Base-by-base conservation (phyloP, 92 coral and sea anemone species). In the Umimayanthus kanabou region DNA sequence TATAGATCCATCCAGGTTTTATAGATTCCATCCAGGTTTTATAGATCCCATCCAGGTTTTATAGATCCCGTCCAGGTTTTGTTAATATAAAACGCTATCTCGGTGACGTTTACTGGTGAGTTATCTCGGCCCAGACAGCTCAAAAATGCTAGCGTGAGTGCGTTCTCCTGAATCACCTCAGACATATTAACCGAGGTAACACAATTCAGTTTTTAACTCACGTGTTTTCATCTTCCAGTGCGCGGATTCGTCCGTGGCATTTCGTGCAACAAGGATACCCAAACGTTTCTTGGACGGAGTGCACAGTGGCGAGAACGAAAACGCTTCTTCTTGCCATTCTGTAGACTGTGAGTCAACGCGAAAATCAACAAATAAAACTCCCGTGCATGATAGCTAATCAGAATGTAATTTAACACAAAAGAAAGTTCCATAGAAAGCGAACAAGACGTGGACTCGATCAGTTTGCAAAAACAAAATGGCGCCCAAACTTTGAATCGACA, bases 211-310 rank as follows among this genome's bases (percentile, higher is more conserved):
- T 2, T 39, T 5, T 49, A 71, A 92, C 98, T 93, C 77, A 94
- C 98, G 57, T 76, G 30, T 87, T 80, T 84, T 91, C 94, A 29
- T 92, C 91, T 33, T 92, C 90, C 86, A 88, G 81, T 28, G 84
- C 89, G 69, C 95, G 92, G 73, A 96, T 86, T 89, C 94, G 91
- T 71, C 89, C 87, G 77, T 86, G 91, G 77, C 99, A 96, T 25
- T 70, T 90, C 37, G 92, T 82, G 81, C 99, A 96, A 79, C 96
- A 92, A 6, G 98, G 98, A 87, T 93, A 96, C 50, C 93, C 88
- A 72, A 88, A 91, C 30, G 79, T 95, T 73, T 91, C 85, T 4
- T 91, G 88, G 39, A 93, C 84, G 15, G 94, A 90, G 64, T 91
- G 43, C 58, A 96, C 98, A 79, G 92, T 93, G 15, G 90, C 99